phyloP scores from a whole-genome alignment of 2,797 vertebrate species.

The Geotrypetes seraphini region DNA sequence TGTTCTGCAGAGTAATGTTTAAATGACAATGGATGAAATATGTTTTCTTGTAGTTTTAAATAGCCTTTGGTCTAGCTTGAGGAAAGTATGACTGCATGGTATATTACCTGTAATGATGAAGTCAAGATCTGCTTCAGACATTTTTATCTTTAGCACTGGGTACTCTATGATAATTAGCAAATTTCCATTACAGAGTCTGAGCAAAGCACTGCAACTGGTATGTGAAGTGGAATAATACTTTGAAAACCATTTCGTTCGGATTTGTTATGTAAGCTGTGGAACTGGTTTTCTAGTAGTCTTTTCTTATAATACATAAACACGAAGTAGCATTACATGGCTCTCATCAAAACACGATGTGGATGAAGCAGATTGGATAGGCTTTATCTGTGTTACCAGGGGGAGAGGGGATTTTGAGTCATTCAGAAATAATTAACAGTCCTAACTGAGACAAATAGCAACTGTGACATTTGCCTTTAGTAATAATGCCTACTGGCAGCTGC shows the following conservation, averaged over 20 bases:
- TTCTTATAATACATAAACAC: too few species aligned
- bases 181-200: neutral
- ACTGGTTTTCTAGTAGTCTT: too few species aligned
- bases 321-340: constrained; percentile 17
- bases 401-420: constrained; percentile 33
- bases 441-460: constrained; percentile 42
- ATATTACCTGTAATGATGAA: neutral
- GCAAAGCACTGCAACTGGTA: constrained; percentile 12
- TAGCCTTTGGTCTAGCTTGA: neutral
- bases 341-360: too few species aligned
- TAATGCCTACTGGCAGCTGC: constrained; percentile 45
- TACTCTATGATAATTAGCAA: constrained; percentile 7
- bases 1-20: constrained; percentile 1
- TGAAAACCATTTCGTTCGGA: constrained; percentile 2
- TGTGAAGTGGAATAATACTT: neutral
- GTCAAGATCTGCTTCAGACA: constrained; percentile 12
- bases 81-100: constrained; percentile 2
- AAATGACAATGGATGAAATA: neutral
- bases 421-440: constrained; percentile 38
- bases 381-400: too few species aligned
- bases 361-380: too few species aligned
- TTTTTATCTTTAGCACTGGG: constrained; percentile 2
- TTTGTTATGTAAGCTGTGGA: constrained; percentile 17
- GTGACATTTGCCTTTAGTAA: constrained; percentile 48
- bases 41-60: constrained; percentile 10